These are phyloP conservation scores for Microhierax caerulescens DNA, from an alignment of 2,797 vertebrate species.

Conservation along the genomic window DNA sequence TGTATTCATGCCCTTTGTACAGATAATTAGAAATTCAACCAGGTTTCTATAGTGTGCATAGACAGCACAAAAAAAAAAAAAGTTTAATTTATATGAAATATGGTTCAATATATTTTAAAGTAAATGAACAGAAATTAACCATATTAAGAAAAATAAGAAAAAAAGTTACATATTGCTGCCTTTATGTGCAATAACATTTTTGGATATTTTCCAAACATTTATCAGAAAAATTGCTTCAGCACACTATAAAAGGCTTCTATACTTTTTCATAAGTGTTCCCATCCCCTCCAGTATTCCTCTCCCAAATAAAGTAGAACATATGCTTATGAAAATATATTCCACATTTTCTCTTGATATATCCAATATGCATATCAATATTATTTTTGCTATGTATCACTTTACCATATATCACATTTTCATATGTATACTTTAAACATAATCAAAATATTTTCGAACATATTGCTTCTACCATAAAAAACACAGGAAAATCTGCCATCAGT, in stretches of 20 bases:
- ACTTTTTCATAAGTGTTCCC: conserved; percentile 14
- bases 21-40: background rate
- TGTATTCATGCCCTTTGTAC: background rate
- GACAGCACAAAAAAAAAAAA: background rate
- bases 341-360: conserved; percentile 28
- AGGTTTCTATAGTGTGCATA: background rate
- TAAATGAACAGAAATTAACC: background rate
- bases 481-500: conserved; percentile 18
- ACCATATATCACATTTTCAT: conserved; percentile 25
- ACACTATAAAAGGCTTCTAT: background rate
- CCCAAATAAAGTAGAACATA: conserved; percentile 22
- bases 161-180: background rate
- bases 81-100: background rate
- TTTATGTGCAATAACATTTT: conserved; percentile 1
- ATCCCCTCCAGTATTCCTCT: background rate
- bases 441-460: conserved; percentile 10
- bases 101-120: background rate
- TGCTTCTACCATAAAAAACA: background rate
- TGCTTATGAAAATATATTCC: conserved; percentile 34
- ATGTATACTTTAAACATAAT: background rate
- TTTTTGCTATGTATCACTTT: conserved; percentile 19
- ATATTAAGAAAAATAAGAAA: background rate
- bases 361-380: conserved; percentile 15
- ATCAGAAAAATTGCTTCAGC: conserved; percentile 36
- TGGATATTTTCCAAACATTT: conserved; percentile 43